phyloP scores from a whole-genome alignment of 2,888 invertebrate species.

The Smittia aterrima region DNA sequence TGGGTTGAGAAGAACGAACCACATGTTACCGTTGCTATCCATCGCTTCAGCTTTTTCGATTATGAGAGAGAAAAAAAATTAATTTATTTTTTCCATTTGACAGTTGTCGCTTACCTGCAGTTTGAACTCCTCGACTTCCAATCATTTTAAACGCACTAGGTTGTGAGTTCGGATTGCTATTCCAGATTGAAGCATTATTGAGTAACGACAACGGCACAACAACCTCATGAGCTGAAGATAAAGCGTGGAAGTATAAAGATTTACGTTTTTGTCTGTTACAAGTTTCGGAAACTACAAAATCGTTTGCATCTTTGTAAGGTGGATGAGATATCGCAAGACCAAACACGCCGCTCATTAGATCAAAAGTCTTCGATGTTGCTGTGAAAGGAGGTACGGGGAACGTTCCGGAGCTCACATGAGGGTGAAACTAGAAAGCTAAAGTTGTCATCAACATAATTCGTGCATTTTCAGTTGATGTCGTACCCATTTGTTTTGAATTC shows the following conservation, averaged over 20 bases:
- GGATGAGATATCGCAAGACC: slow-evolving; percentile 62
- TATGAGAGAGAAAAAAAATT: neutral
- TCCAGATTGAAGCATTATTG: slow-evolving; percentile 57
- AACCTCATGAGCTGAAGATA: slow-evolving; percentile 63
- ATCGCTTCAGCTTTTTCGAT: slow-evolving; percentile 42
- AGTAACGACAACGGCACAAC: slow-evolving; percentile 60
- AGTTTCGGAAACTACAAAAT: too few relatives aligned
- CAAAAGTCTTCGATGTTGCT: slow-evolving; percentile 60
- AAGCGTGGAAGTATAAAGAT: slow-evolving; percentile 63
- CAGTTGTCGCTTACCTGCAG: neutral
- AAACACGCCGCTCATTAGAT: slow-evolving; percentile 67
- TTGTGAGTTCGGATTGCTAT: slow-evolving; percentile 52
- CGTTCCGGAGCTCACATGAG: slow-evolving; percentile 57
- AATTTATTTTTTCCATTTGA: neutral
- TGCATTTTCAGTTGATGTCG: slow-evolving; percentile 48
- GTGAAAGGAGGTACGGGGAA: too few relatives aligned
- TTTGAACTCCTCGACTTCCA: slow-evolving; percentile 38
- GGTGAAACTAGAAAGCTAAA: slow-evolving; percentile 43
- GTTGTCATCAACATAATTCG: neutral
- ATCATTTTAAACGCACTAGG: slow-evolving; percentile 55
- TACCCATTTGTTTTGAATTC: slow-evolving; percentile 58
- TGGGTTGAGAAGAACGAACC: slow-evolving; percentile 67
- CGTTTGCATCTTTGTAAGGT: too few relatives aligned
- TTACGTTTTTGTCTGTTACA: too few relatives aligned
- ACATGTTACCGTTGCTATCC: slow-evolving; percentile 47